A percentile compares a stretch with the other conserved stretches of the same genome.
Evolutionary conservation across 1,140 invertebrate species (phyloP).

Genomic region (Drosophila bipectinata): DNA sequence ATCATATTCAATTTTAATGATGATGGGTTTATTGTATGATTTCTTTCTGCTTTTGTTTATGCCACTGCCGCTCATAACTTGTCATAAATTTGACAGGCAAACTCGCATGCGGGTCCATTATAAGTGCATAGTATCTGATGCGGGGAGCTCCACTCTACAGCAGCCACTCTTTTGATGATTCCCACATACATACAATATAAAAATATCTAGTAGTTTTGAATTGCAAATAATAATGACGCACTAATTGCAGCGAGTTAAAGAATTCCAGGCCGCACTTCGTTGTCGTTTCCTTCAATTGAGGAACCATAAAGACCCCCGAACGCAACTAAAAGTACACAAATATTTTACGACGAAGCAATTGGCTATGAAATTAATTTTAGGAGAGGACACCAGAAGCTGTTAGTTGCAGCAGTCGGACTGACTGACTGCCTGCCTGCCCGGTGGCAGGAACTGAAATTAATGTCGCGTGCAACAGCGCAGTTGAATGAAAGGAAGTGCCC

Average conservation of each 20-base stretch:
- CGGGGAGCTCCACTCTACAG: conserved; percentile 12
- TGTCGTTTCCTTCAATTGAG: conserved; percentile 59
- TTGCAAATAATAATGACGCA: conserved; percentile 80
- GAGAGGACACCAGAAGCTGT: conserved; percentile 53
- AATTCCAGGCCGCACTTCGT: conserved; percentile 33
- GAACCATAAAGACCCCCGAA: conserved; percentile 53
- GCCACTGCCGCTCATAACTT: conserved; percentile 77
- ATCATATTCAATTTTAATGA: conserved; percentile 57
- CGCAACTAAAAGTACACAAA: conserved; percentile 14
- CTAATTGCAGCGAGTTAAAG: conserved; percentile 69
- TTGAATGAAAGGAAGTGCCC: conserved; percentile 37
- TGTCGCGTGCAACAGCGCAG: conserved; percentile 69
- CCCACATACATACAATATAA: conserved; percentile 47
- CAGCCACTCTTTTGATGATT: conserved; percentile 28
- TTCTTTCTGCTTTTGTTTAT: conserved; percentile 69
- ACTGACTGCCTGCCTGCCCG: background rate
- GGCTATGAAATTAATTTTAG: conserved; percentile 78
- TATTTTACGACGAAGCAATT: conserved; percentile 77
- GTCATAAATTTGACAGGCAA: conserved; percentile 77
- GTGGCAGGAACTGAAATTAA: conserved; percentile 74
- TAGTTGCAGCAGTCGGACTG: conserved; percentile 33
- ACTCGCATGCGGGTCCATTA: conserved; percentile 67
- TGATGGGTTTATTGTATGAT: conserved; percentile 55
- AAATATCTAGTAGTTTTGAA: conserved; percentile 53
- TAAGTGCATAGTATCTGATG: conserved; percentile 28